Base-by-base conservation (phyloP, 2,797 vertebrate species). In the Gobio occitaniae region DNA sequence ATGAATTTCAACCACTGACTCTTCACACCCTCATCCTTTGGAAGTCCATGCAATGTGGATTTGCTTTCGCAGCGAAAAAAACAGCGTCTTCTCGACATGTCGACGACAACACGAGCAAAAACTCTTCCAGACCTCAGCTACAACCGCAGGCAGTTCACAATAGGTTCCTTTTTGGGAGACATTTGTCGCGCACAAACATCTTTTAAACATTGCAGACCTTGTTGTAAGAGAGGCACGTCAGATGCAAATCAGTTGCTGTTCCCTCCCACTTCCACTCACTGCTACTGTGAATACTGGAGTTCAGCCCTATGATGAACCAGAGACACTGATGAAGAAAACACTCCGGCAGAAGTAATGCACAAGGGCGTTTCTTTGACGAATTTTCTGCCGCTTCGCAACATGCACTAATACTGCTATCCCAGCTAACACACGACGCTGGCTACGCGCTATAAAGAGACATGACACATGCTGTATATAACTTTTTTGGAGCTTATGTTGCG, bases 201-300 rank as follows among this genome's bases (percentile, higher is more conserved):
- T 63, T 63, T 29, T 6, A 15, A 15, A 63, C 54, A n/a, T 0
- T 1, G 54, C 9, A 59, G 54, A 56, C 7, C 19, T 21, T 21
- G 10, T 9, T 21, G 10, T 48, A 48, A 21, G 52, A 63, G n/a
- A 29, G 61, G 61, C 25, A 32, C 6, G 63, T 75, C 50, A 13
- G 54, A 75, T 54, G 72, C 72, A 36, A 52, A 74, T 50, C 15
- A 52, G 71, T 48, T 10, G n/a, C 47, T 50, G 70, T 25, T 72
- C n/a, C 3, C 70, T 8, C n/a, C 21, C n/a, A 44, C 7, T 72
- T 50, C 10, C n/a, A 16, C 29, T 17, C n/a, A 13, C 59, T 61
- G n/a, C 10, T 63, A 15, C 12, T 63, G 59, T 59, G 11, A 25
- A 63, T 6, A 7, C 61, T 63, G 61, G 61, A 63, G 12, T 15